Percentiles rank a stretch among this genome's conserved stretches.
phyloP scores from a whole-genome alignment of 2,113 vertebrate genomes.

The Mastomys coucha region DNA sequence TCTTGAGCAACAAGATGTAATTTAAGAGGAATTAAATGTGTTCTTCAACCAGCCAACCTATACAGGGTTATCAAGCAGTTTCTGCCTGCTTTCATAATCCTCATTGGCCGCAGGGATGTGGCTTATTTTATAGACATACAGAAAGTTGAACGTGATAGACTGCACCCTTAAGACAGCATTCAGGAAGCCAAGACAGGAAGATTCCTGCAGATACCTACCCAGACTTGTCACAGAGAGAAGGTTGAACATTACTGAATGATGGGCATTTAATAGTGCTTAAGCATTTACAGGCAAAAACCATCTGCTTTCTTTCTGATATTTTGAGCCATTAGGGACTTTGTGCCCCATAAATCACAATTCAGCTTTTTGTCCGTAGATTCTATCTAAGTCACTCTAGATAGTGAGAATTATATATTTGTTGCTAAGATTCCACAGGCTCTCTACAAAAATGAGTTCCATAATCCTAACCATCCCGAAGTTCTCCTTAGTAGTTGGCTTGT shows the following conservation, averaged over 20 bases:
- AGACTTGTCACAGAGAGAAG: neutral
- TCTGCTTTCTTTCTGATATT: slow-evolving; percentile 58
- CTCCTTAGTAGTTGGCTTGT: slow-evolving; percentile 27
- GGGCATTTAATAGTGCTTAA: slow-evolving; percentile 5
- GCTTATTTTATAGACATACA: slow-evolving; percentile 20
- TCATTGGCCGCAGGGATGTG: slow-evolving; percentile 31
- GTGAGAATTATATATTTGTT: slow-evolving; percentile 8
- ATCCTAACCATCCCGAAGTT: slow-evolving; percentile 28
- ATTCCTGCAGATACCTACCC: neutral
- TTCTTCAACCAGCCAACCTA: neutral
- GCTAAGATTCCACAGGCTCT: neutral
- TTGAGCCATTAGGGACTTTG: neutral
- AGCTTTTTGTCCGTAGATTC: slow-evolving; percentile 9
- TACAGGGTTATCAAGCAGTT: slow-evolving; percentile 8
- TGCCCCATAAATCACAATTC: slow-evolving; percentile 7
- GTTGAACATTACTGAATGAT: neutral
- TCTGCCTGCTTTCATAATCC: neutral
- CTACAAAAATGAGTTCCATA: neutral
- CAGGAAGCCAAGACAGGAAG: neutral
- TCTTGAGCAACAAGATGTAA: slow-evolving; percentile 19
- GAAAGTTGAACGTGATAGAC: neutral
- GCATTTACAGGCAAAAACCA: neutral
- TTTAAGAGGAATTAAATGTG: slow-evolving; percentile 42
- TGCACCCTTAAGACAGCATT: neutral
- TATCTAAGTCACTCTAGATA: neutral